These are phyloP conservation scores for Hycleus phaleratus DNA, from an alignment of 1,140 invertebrate species.

Conservation along the genomic window DNA sequence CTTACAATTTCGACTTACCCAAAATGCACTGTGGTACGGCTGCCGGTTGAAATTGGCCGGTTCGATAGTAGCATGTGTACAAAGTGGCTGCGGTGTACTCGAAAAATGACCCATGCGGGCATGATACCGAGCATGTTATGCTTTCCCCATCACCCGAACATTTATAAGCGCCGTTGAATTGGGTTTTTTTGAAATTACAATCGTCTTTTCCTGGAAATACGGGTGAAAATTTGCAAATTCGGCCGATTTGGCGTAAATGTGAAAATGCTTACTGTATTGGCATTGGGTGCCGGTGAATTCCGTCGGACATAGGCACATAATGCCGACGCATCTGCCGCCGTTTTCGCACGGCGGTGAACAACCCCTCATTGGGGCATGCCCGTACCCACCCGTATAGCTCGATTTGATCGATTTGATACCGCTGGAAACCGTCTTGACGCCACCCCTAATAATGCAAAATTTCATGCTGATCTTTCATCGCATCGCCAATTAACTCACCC, in stretches of 20 bases:
- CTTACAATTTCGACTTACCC: constrained; percentile 41
- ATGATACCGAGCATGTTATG: constrained; percentile 57
- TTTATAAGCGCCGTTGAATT: constrained; percentile 68
- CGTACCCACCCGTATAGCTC: too few species aligned
- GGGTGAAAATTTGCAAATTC: too few species aligned
- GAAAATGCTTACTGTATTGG: constrained; percentile 60
- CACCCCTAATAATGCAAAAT: too few species aligned
- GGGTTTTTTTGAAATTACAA: constrained; percentile 53
- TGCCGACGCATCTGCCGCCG: constrained; percentile 65
- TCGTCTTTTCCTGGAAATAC: constrained; percentile 44
- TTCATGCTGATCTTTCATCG: too few species aligned
- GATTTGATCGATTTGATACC: too few species aligned
- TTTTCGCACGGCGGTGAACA: constrained; percentile 69
- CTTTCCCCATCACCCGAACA: constrained; percentile 53
- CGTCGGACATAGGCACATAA: constrained; percentile 67
- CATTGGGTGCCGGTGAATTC: constrained; percentile 65
- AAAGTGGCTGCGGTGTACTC: constrained; percentile 49
- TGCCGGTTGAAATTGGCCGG: constrained; percentile 58
- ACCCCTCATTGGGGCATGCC: too few species aligned
- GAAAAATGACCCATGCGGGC: constrained; percentile 55
- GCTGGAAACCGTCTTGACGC: too few species aligned
- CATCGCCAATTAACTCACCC: too few species aligned
- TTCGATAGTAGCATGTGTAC: constrained; percentile 64
- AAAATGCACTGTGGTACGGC: constrained; percentile 67
- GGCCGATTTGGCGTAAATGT: too few species aligned